A percentile compares a stretch with the other conserved stretches of the same genome.
Conservation (phyloP, 92 coral and sea anemone genomes). For the Anthopleura xanthogrammica region DNA sequence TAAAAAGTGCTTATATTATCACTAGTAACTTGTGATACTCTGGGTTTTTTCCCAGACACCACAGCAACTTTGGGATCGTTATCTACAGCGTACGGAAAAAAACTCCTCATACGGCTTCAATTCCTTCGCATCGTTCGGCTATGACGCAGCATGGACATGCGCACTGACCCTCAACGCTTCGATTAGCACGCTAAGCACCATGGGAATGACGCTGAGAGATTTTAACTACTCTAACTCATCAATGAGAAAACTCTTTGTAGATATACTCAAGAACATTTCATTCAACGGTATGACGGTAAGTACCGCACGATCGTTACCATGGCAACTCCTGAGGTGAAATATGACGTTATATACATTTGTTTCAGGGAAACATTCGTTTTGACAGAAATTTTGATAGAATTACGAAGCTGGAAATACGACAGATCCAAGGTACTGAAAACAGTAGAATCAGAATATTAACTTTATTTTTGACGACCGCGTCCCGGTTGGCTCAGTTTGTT, state of each 20-base stretch:
- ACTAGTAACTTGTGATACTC: too few relatives aligned
- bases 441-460: background rate
- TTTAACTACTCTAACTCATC: slow-evolving; percentile 50
- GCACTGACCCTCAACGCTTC: slow-evolving; percentile 63
- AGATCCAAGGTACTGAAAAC: slow-evolving; percentile 44
- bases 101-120: slow-evolving; percentile 36
- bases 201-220: slow-evolving; percentile 32
- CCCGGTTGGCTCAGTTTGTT: too few relatives aligned
- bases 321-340: background rate
- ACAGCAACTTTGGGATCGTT: slow-evolving; percentile 32
- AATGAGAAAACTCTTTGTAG: slow-evolving; percentile 51
- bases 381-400: slow-evolving; percentile 56
- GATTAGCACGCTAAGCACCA: slow-evolving; percentile 25
- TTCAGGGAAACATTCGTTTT: slow-evolving; percentile 60
- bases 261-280: slow-evolving; percentile 47
- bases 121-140: slow-evolving; percentile 65
- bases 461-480: background rate
- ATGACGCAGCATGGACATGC: slow-evolving; percentile 78
- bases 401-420: slow-evolving; percentile 58
- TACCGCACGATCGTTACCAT: background rate
- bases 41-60: slow-evolving; percentile 40
- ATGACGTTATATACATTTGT: slow-evolving; percentile 1
- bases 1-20: too few relatives aligned
- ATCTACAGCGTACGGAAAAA: slow-evolving; percentile 37
- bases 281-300: slow-evolving; percentile 73